phyloP scores from a whole-genome alignment of 2,888 invertebrate genomes.

The Gonocerus acuteangulatus region DNA sequence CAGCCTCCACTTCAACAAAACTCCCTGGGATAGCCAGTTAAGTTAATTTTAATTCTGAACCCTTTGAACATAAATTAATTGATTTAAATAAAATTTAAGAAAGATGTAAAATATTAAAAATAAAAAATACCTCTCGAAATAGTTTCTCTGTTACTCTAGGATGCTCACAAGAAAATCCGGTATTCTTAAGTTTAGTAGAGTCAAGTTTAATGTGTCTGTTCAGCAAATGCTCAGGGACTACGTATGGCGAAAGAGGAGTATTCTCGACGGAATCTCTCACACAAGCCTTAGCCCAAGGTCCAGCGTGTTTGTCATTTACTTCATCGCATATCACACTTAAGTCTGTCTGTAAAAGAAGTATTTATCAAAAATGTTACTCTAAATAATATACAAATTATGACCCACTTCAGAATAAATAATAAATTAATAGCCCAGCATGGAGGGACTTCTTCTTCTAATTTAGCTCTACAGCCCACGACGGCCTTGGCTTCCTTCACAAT shows the following conservation, averaged over 20 bases:
- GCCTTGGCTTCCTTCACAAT: too few species aligned
- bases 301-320: constrained; percentile 87
- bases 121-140: constrained; percentile 50
- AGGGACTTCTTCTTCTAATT: too few species aligned
- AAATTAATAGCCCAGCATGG: too few species aligned
- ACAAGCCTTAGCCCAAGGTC: constrained; percentile 85
- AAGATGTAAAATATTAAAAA: constrained; percentile 34
- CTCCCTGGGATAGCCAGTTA: too few species aligned
- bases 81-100: too few species aligned
- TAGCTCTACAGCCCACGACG: too few species aligned
- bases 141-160: constrained; percentile 56
- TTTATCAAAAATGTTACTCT: too few species aligned
- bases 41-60: too few species aligned
- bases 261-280: constrained; percentile 64
- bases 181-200: constrained; percentile 55
- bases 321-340: constrained; percentile 57
- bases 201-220: constrained; percentile 72
- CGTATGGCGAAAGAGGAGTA: constrained; percentile 81
- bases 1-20: too few species aligned
- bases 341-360: constrained; percentile 17
- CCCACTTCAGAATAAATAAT: too few species aligned
- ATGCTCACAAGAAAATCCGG: constrained; percentile 54
- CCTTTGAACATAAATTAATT: too few species aligned
- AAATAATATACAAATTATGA: too few species aligned
- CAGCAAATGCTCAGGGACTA: constrained; percentile 72